phyloP scores from a whole-genome alignment of 1,140 invertebrate genomes.

The Drosophila pseudoananassae region DNA sequence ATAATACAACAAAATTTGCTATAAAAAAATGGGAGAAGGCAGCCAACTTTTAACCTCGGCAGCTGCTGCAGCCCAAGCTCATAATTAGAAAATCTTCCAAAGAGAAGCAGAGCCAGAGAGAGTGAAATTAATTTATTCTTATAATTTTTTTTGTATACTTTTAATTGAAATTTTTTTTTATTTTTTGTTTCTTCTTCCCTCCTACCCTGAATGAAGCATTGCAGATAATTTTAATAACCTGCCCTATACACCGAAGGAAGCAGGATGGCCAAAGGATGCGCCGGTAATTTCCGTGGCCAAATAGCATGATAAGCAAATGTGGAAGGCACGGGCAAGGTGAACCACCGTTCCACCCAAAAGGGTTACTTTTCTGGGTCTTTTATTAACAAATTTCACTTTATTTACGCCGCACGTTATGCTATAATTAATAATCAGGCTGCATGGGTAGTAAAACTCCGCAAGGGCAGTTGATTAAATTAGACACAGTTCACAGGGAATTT shows the following conservation, averaged over 20 bases:
- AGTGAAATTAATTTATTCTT: constrained; percentile 76
- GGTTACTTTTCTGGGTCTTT: constrained; percentile 63
- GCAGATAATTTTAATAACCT: constrained; percentile 76
- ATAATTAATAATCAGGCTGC: constrained; percentile 69
- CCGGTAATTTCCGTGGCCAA: constrained; percentile 69
- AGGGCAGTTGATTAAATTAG: constrained; percentile 76
- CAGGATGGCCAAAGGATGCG: constrained; percentile 63
- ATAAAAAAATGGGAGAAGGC: constrained; percentile 43
- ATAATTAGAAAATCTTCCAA: constrained; percentile 68
- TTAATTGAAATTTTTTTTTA: constrained; percentile 72
- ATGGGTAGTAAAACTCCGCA: constrained; percentile 37
- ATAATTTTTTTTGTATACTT: constrained; percentile 58
- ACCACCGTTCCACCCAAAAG: constrained; percentile 36
- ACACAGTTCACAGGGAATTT: constrained; percentile 61
- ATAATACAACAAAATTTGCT: constrained; percentile 66
- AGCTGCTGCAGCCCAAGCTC: constrained; percentile 75
- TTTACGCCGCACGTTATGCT: constrained; percentile 76
- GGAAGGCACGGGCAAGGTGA: constrained; percentile 12
- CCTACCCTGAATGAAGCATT: constrained; percentile 42
- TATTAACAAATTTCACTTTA: constrained; percentile 80
- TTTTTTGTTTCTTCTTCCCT: constrained; percentile 35
- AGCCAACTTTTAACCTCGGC: constrained; percentile 68
- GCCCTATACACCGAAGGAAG: constrained; percentile 18
- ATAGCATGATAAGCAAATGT: constrained; percentile 61
- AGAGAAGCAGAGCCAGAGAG: constrained; percentile 10